Base-by-base conservation (phyloP, 2,113 vertebrate genomes). In the Anhinga anhinga region DNA sequence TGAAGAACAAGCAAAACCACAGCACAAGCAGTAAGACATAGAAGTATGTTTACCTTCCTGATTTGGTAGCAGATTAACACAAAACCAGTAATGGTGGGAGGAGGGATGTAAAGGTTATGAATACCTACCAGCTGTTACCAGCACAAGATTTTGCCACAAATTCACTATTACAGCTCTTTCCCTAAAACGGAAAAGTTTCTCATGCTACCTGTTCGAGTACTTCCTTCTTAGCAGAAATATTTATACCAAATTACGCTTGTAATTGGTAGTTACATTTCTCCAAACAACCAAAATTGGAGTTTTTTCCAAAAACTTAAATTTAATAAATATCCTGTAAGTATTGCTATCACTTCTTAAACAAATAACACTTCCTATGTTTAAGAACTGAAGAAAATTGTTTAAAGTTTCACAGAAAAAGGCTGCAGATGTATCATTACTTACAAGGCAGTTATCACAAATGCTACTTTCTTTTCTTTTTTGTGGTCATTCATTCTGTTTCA, bases 381-480 rank as follows among this genome's bases (percentile, higher is more conserved):
- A 91, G 63, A 94, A 77, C 79, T 69, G 42, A 96, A 95, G 77
- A 97, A 97, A 98, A 97, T 42, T 87, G 40, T 34, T 88, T 95
- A 70, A 97, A 66, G 95, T 96, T 97, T 96, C 95, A 94, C 50
- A 97, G 86, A 86, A 94, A 40, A 34, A 90, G 53, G 36, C 74
- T 98, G 86, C 82, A 98, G 96, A 97, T 95, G 95, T 59, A 97
- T 50, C 92, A 79, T 89, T 73, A 95, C 95, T 92, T 93, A 79
- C 79, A 86, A 95, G 90, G 86, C 91, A 97, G 94, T 95, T 97
- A 97, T 96, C 93, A 94, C 98, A 98, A 98, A 98, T 98, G 97
- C 82, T 98, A 98, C 98, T 98, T 98, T 98, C 97, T 98, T 98
- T 98, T 98, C 98, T 98, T 97, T 98, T 98, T 98, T 98, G 98